A percentile compares a stretch with the other conserved stretches of the same genome.
These are phyloP conservation scores for Oopsacas minuta DNA, from an alignment of 37 sponge, comb jelly and placozoan species.

Conservation along the genomic window DNA sequence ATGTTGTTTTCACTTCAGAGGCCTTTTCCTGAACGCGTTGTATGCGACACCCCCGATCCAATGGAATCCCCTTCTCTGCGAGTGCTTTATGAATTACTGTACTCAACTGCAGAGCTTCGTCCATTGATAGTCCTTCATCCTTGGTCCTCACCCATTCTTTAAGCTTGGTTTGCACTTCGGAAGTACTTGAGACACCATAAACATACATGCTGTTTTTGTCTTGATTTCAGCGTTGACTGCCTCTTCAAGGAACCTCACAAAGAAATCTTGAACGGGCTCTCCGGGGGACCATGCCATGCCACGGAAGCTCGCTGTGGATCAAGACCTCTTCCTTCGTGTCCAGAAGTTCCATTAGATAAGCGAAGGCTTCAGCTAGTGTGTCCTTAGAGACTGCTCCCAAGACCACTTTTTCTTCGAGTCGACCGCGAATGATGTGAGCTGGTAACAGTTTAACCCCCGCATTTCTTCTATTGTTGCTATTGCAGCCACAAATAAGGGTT, in stretches of 20 bases:
- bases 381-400: neutral
- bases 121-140: neutral
- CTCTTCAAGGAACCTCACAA: neutral
- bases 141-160: neutral
- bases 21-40: neutral
- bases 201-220: neutral
- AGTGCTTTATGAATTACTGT: neutral
- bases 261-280: neutral
- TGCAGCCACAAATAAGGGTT: conserved; percentile 13
- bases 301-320: neutral
- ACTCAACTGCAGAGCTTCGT: neutral
- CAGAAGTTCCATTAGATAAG: neutral
- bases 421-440: neutral
- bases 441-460: neutral
- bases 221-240: neutral
- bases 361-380: neutral
- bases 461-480: neutral
- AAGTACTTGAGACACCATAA: conserved; percentile 11
- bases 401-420: neutral
- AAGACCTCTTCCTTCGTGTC: neutral
- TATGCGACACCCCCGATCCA: conserved; percentile 15
- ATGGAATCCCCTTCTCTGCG: neutral
- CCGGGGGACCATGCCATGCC: neutral
- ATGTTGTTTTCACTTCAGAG: neutral
- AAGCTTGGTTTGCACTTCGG: neutral